Conservation (phyloP, 2,888 invertebrate genomes). For the Encarsia formosa region DNA sequence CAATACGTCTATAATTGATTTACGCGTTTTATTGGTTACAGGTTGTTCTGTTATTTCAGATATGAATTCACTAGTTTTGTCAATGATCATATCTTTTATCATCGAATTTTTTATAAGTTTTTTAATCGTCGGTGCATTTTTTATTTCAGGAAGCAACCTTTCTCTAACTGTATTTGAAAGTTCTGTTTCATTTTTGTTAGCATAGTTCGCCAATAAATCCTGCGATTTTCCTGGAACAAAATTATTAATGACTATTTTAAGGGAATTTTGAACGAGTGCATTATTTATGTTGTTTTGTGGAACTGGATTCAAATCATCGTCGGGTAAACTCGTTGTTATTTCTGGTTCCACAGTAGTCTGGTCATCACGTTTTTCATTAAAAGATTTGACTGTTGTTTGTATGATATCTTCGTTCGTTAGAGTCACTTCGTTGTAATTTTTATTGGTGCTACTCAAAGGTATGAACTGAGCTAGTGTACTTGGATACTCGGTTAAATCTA, state of each 20-base stretch:
- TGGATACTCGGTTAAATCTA: no score
- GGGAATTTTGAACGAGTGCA: conserved; percentile 24
- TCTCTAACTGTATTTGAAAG: conserved; percentile 19
- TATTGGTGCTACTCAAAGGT: no score
- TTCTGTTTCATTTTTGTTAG: conserved; percentile 7
- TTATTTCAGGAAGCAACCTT: conserved; percentile 31
- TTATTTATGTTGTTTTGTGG: not conserved
- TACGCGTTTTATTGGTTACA: not conserved
- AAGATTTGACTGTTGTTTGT: conserved; percentile 3
- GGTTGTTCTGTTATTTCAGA: conserved; percentile 10
- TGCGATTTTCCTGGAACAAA: conserved; percentile 28
- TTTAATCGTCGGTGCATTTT: conserved; percentile 31
- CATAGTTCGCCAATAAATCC: conserved; percentile 15
- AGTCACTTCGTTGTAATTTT: no score
- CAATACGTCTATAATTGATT: conserved; percentile 10
- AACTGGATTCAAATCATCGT: not conserved
- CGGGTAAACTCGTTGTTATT: not conserved
- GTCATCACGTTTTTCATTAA: conserved; percentile 8
- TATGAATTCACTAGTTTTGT: conserved; percentile 31
- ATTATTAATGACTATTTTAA: conserved; percentile 36
- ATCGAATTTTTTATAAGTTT: conserved; percentile 33
- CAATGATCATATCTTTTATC: conserved; percentile 33
- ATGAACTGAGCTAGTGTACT: no score
- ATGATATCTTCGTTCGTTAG: not conserved
- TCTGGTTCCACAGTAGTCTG: not conserved